Base-by-base conservation (phyloP, 53 echinoderm and acorn worm species). In the Temnopleurus reevesii region DNA sequence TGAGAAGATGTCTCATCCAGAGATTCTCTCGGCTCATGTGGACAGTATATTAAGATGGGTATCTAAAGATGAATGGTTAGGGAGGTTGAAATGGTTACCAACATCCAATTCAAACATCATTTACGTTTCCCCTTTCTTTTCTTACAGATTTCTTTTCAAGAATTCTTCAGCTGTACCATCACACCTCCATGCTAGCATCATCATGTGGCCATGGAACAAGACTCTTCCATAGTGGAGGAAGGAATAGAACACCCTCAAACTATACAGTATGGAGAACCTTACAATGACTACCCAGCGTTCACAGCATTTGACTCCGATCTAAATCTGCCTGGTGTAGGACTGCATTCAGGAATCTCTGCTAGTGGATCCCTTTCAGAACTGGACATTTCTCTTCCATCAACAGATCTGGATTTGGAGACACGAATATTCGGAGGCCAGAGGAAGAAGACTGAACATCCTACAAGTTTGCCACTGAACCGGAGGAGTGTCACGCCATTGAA, bases 201-300 rank as follows among this genome's bases (percentile, higher is more conserved):
- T 49, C 88, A 87, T 87, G 88, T 87, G 88, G 88, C 88, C 65
- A 87, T 87, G 88, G 88, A 87, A 87, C 88, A 33, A 54, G 88
- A 66, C 65, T 66, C 71, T 29, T 66, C 51, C 30, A 29, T 34
- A 46, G 71, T 53, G 88, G 64, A 47, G 65, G 51, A 66, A 19
- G 45, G 29, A 30, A 33, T 49, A 64, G 88, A 87, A 2, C 12
- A 86, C 4, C 26, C 2, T 25, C 8, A 64, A 65, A 30, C 1
- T 8, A 18, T 23, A 19, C 66, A 33, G 34, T 51, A 46, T 71
- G 51, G 54, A 33, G 88, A 87, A 2, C 27, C 12, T 33, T 86
- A 24, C 28, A 36, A 87, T 21, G 49, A 34, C 88, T 87, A 49
- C 46, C 65, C 46, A 9, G 64, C 64, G 8, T 47, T 87, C 27